A percentile compares a stretch with the other conserved stretches of the same genome.
Evolutionary conservation across 2,888 invertebrate species (phyloP).

Genomic region (Spicauda simplicius): DNA sequence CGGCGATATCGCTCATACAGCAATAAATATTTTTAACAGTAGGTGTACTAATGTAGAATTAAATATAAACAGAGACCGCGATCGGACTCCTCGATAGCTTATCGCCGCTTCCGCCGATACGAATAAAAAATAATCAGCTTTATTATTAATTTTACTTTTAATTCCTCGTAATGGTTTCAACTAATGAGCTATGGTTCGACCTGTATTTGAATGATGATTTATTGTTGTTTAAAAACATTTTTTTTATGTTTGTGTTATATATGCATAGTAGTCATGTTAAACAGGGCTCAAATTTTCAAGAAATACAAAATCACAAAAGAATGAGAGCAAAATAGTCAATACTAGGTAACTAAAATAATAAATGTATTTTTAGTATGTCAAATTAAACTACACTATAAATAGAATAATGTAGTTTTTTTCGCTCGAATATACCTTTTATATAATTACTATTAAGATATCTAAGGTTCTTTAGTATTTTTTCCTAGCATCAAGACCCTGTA

Average conservation of each 20-base stretch:
- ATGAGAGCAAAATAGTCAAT: too few species aligned
- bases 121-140: constrained; percentile 39
- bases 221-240: background rate
- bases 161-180: constrained; percentile 33
- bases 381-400: too few species aligned
- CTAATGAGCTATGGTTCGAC: constrained; percentile 27
- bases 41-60: constrained; percentile 42
- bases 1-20: constrained; percentile 40
- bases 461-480: too few species aligned
- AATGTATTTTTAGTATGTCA: too few species aligned
- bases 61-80: constrained; percentile 46
- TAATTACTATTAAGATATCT: too few species aligned
- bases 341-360: too few species aligned
- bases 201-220: constrained; percentile 1
- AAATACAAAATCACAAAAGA: too few species aligned
- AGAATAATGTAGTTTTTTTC: too few species aligned
- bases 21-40: constrained; percentile 49
- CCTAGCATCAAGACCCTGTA: too few species aligned
- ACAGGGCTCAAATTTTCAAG: too few species aligned
- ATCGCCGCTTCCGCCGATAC: constrained; percentile 47
- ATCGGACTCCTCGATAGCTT: constrained; percentile 45
- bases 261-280: too few species aligned
- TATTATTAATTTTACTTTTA: constrained; percentile 40
- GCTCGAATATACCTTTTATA: too few species aligned
- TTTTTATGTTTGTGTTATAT: background rate